Base-by-base conservation (phyloP, 2,797 vertebrate species). In the Paedocypris micromegethes region DNA sequence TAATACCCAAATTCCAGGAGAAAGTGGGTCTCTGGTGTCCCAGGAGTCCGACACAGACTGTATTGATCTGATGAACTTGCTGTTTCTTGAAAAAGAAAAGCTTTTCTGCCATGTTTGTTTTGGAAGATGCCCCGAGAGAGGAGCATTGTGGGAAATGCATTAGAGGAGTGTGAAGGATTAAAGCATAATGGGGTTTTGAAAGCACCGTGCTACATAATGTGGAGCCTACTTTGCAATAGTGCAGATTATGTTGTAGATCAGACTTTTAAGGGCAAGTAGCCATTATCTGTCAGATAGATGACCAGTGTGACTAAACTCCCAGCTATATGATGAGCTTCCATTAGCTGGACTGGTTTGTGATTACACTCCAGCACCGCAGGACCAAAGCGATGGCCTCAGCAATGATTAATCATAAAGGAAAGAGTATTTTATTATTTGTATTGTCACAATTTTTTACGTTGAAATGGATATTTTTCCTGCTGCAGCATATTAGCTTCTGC, bases 101-200 rank as follows among this genome's bases (percentile, higher is more conserved):
- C 86, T 85, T 88, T 88, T 89, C 81, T 68, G 46, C 64, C 72
- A 70, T 88, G 87, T 86, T 87, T 89, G 87, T 90, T 87, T 87
- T 85, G 83, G 83, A 83, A 82, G 79, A 75, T 77, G 78, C 84
- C 80, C 74, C 68, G 41, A n/a, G 73, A 77, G 82, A 69, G 77
- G 75, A 80, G 83, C 80, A 88, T 84, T 89, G 84, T 84, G 85
- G 85, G 85, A 85, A 89, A 89, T 88, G 86, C 90, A 91, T 91
- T 90, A 91, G 88, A 76, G 82, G 84, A 85, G 84, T 78, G 81
- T 80, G 79, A 83, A 87, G 88, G 90, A 90, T 90, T 91, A 90
- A 83, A 85, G 59, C 84, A 76, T 91, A 90, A 91, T 91, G 90
- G 90, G 86, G 85, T 88, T 88, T 87, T 91, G 87, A 91, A 90